Conservation (phyloP, 2,797 vertebrate genomes). For the Urosaurus nigricauda region DNA sequence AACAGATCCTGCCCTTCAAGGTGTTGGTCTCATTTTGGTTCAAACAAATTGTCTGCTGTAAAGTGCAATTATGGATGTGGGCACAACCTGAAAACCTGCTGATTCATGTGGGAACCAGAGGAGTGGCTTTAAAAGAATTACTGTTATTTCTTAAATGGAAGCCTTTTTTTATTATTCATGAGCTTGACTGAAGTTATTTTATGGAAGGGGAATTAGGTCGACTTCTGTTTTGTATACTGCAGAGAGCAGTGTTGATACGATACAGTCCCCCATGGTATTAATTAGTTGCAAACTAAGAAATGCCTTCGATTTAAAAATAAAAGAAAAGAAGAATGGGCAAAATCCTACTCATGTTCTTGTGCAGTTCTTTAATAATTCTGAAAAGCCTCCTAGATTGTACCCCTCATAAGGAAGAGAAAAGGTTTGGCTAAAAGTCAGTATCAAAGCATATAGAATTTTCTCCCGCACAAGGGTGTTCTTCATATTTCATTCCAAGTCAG, state of each 20-base stretch:
- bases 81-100: not conserved
- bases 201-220: not conserved
- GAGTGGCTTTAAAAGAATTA: not conserved
- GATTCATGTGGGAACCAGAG: not conserved
- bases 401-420: not conserved
- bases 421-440: too few species aligned
- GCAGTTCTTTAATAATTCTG: not conserved
- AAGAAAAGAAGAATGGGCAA: not conserved
- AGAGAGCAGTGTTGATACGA: not conserved
- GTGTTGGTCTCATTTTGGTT: not conserved
- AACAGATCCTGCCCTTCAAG: not conserved
- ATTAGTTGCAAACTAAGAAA: not conserved
- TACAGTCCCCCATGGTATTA: not conserved
- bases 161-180: not conserved
- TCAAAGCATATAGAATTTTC: too few species aligned
- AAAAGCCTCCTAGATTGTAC: not conserved
- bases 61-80: not conserved
- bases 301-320: not conserved
- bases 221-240: not conserved
- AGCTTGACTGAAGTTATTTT: not conserved
- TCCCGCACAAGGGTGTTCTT: not conserved
- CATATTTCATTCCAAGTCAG: not conserved
- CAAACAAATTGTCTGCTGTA: not conserved
- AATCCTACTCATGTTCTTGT: not conserved
- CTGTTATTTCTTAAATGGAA: not conserved